Base-by-base conservation (phyloP, 2,113 vertebrate species). In the Phyllostomus hastatus region DNA sequence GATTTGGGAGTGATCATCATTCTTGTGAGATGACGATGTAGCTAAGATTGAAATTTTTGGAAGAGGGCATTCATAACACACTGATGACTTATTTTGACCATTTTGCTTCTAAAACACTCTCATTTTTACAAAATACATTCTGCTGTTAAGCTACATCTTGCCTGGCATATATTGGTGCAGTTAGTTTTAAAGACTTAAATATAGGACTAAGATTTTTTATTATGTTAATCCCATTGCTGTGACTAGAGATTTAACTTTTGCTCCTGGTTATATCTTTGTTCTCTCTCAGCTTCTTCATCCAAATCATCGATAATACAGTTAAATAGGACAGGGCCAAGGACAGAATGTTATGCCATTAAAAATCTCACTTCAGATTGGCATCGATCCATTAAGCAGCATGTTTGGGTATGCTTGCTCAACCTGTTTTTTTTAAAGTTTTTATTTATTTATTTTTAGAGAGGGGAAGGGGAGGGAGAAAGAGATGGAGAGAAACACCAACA, bases 171-270 rank as follows among this genome's bases (percentile, higher is more conserved):
- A 57, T 75, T 82, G 87, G 26, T 88, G 4, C 7, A 35, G 9
- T 91, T 94, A 88, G 22, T 79, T 94, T 92, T 80, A 66, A 91
- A 85, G 72, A 69, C 33, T 94, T 92, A 92, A 80, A 69, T 64
- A 35, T 50, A 95, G n/a, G 33, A 38, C 54, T 85, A 2, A 54
- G 78, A 14, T 61, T 84, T 64, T 91, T 94, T 83, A 76, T 95
- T 94, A 88, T 2, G 46, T 94, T 94, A 76, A 88, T 96, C 31
- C 57, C 69, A 87, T 89, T 89, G 38, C 31, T 73, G 57, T 33
- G 70, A 85, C 11, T 81, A 43, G 57, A 69, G n/a, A 76, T 81
- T 95, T 86, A 81, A 61, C 86, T 93, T 90, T 94, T 88, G 38
- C 59, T 92, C n/a, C n/a, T 83, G 50, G 35, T 92, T 88, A 54